Evolutionary conservation across 2,888 invertebrate species (phyloP), one percentile per base, ranked within the genome.

Genomic region (Chelonus formosanus): DNA sequence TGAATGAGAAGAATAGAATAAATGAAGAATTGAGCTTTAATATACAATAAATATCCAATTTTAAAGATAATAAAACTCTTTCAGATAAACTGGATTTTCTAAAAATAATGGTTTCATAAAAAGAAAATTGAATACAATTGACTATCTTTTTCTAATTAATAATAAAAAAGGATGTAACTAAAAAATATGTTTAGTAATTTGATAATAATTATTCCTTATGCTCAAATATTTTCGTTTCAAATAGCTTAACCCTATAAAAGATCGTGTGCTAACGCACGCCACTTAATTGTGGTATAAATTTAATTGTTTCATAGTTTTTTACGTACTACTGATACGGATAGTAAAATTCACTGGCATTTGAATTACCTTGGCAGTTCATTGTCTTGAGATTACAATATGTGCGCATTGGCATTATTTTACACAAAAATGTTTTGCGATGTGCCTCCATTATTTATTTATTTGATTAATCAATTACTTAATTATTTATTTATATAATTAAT

Each of bases 261-360:
- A 65, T 60, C 59, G 48, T 60, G 45, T 70, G 68, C 68, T 54
- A 68, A 68, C 70, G 71, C 71, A 69, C 72, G 74, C 74, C 76
- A 72, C 68, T 70, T 70, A 74, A 76, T 74, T 68, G 70, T 76
- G 74, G 74, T 34, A 57, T 61, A 56, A 56, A 63, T 57, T 52
- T 60, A 55, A 45, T n/a, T 62, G 34, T 64, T 68, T 69, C 65
- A 63, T 69, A 67, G 64, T 70, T 67, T 63, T 65, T 74, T 73
- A 76, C 71, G 73, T 79, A 80, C 81, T 83, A 83, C 78, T 81
- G 81, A 82, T 83, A 82, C 79, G 76, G 76, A 83, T 82, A 83
- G 82, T 80, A 81, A 83, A 84, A 84, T 84, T 83, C 83, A 80
- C 83, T 82, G 83, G 83, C 83, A 84, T 80, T 79, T 83, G 77